These are phyloP conservation scores for Callimorpha dominula DNA, from an alignment of 2,888 invertebrate genomes.

Conservation along the genomic window DNA sequence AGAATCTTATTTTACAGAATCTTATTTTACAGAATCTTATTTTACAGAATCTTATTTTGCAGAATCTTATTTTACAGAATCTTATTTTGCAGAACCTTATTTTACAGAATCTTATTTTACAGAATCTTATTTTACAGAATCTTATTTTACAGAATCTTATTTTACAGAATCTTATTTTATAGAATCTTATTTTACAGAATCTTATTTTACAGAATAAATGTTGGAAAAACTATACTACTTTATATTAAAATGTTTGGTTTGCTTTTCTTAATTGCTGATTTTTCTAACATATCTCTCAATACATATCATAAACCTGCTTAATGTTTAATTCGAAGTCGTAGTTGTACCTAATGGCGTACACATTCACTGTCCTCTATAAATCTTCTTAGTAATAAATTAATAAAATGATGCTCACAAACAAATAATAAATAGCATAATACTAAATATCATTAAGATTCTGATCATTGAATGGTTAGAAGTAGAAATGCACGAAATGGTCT, in stretches of 20 bases:
- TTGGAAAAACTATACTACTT: not conserved
- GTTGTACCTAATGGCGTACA: constrained; percentile 4
- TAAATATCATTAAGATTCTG: constrained; percentile 2
- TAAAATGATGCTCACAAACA: constrained; percentile 18
- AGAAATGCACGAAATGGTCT: constrained; percentile 10
- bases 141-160: too few species aligned
- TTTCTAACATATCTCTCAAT: constrained; percentile 63
- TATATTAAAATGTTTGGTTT: not conserved
- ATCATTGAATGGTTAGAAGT: constrained; percentile 7
- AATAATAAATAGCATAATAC: constrained; percentile 7
- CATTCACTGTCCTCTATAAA: constrained; percentile 13
- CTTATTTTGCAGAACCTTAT: too few species aligned
- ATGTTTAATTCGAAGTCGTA: constrained; percentile 26
- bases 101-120: too few species aligned
- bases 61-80: too few species aligned
- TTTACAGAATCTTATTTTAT: too few species aligned
- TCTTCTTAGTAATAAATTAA: constrained; percentile 2
- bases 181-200: too few species aligned
- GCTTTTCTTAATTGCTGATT: constrained; percentile 16
- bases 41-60: too few species aligned
- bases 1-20: constrained; percentile 6
- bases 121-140: too few species aligned
- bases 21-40: too few species aligned
- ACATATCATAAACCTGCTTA: constrained; percentile 61
- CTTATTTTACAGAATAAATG: not conserved